Base-by-base conservation (phyloP, 2,113 vertebrate genomes). In the Elanoides forficatus region DNA sequence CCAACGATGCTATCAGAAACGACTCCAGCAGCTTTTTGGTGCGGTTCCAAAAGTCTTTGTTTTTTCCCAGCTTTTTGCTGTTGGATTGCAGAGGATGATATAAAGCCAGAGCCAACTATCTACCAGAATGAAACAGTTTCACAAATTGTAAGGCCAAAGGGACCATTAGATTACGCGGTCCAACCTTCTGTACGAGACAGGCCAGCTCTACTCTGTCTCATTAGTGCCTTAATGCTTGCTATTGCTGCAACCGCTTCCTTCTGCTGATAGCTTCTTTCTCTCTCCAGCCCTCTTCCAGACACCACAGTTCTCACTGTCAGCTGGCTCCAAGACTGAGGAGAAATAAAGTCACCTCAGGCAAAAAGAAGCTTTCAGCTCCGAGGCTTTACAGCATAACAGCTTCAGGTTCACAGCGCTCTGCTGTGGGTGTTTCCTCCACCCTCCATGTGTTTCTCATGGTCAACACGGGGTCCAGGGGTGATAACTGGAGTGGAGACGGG, bases 61-160 rank as follows among this genome's bases (percentile, higher is more conserved):
- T 90, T 79, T 75, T 90, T 86, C 95, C 95, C 96, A 94, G 94
- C 86, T 81, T 72, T 95, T 74, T 93, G 63, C 94, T 90, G 73
- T 91, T 91, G 93, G 86, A 96, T 89, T 95, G 93, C 88, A 68
- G 81, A 56, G 95, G 91, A 89, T 84, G 94, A 96, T 91, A 95
- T 94, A 92, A 76, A 94, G 91, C 60, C 86, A 43, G 86, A 94
- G 97, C 88, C 94, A 93, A 14, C 83, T 91, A 95, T 97, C 93
- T 93, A 92, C 83, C 81, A 91, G 81, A 96, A 95, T 76, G 94
- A 93, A 95, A 58, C 58, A 66, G 83, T 95, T 95, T 76, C 86
- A 75, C 94, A 94, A 95, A 91, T 73, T 67, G 86, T 75, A 68
- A 81, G 94, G 93, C 96, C 53, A 18, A 96, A 80, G 95, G 88